Percentiles rank a stretch among this genome's conserved stretches.
These are phyloP conservation scores for Ataeniobius toweri DNA, from an alignment of 2,797 vertebrate species.

Conservation along the genomic window DNA sequence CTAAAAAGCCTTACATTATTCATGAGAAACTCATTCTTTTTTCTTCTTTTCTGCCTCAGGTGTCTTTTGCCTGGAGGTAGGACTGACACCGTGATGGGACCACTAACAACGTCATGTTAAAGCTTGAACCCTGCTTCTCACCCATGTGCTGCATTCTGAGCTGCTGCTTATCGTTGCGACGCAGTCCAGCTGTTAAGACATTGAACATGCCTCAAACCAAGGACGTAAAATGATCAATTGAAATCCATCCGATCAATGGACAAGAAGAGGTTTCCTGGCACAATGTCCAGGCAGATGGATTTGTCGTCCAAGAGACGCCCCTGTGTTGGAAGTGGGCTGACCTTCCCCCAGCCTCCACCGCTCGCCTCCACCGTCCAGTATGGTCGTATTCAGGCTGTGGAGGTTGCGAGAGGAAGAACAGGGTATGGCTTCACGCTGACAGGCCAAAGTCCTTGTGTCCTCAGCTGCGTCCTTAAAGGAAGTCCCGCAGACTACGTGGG, in stretches of 20 bases:
- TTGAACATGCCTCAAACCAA: neutral
- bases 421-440: constrained; percentile 96
- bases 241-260: constrained; percentile 37
- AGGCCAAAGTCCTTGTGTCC: constrained; percentile 93
- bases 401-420: constrained; percentile 91
- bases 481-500: constrained; percentile 94
- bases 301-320: constrained; percentile 67
- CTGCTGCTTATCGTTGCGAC: constrained; percentile 55
- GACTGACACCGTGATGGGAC: constrained; percentile 65
- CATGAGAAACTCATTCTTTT: neutral
- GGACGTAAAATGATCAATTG: constrained; percentile 37
- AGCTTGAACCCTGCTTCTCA: constrained; percentile 64
- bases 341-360: constrained; percentile 38
- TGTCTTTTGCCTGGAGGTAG: constrained; percentile 32
- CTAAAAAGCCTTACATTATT: neutral
- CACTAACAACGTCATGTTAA: constrained; percentile 37
- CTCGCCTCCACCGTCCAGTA: constrained; percentile 61
- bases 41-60: constrained; percentile 57
- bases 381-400: constrained; percentile 87
- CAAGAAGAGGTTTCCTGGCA: constrained; percentile 55
- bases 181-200: constrained; percentile 22
- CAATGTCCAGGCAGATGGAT: constrained; percentile 86
- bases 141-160: constrained; percentile 66
- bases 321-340: constrained; percentile 51
- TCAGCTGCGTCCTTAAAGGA: constrained; percentile 92